Conservation (phyloP, 1,140 invertebrate species). For the Heliconius congener region DNA sequence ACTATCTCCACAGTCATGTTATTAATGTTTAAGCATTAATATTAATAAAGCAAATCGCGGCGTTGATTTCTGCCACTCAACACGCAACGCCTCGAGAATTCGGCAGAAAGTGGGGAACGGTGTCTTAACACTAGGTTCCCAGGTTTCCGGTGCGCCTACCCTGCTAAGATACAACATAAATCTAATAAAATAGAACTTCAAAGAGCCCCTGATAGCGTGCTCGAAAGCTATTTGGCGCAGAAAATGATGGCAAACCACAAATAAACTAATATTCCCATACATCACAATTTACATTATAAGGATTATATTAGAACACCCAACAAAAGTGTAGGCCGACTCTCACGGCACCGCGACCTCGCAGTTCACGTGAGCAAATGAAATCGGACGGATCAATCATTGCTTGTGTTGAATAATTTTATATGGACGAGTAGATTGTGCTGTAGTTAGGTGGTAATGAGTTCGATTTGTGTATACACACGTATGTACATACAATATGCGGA, state of each 20-base stretch:
- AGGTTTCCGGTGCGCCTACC: no score
- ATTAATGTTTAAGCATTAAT: no score
- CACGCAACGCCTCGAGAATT: no score
- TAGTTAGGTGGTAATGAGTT: background rate
- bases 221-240: background rate
- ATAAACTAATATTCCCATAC: slow-evolving; percentile 10
- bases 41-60: no score
- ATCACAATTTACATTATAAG: slow-evolving; percentile 10
- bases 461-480: background rate
- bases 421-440: background rate
- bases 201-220: background rate
- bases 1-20: no score
- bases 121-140: background rate
- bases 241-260: background rate
- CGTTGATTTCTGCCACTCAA: no score
- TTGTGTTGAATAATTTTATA: slow-evolving; percentile 9
- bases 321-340: slow-evolving; percentile 36
- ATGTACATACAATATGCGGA: no score
- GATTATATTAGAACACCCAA: slow-evolving; percentile 1
- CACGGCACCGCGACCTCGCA: slow-evolving; percentile 55
- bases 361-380: slow-evolving; percentile 65
- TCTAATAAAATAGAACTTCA: background rate
- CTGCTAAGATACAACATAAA: background rate
- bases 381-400: slow-evolving; percentile 61
- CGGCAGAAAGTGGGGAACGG: no score